Evolutionary conservation across 2,113 vertebrate species (phyloP).

Genomic region (Otus sunia): DNA sequence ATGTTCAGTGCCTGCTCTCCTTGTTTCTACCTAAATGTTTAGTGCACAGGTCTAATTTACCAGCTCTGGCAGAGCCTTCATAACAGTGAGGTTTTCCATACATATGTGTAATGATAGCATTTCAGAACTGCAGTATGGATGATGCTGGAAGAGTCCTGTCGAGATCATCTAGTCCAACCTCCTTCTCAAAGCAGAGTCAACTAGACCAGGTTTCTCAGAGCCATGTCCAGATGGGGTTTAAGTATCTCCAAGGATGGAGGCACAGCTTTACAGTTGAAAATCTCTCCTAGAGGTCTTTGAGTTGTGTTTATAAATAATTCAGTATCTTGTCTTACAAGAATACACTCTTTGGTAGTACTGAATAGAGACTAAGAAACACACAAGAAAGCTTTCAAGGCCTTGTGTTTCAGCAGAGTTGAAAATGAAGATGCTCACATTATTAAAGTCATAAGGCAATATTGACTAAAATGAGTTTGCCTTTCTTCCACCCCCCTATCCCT

Average conservation of each 20-base stretch:
- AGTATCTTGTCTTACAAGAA: background rate
- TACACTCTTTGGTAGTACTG: background rate
- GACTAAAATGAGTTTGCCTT: background rate
- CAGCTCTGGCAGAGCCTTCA: background rate
- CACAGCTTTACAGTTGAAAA: background rate
- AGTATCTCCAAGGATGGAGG: background rate
- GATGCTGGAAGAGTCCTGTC: background rate
- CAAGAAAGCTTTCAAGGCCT: background rate
- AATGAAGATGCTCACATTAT: background rate
- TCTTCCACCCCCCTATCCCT: accelerated
- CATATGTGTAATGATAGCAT: no score
- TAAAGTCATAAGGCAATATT: background rate
- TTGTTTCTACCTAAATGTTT: background rate
- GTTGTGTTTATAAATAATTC: background rate
- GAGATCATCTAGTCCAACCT: background rate
- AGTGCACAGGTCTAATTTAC: background rate
- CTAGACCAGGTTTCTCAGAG: background rate
- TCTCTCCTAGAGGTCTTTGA: background rate
- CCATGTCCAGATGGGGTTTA: background rate
- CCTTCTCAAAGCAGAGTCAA: background rate
- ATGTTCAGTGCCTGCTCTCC: background rate
- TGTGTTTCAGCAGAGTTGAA: background rate
- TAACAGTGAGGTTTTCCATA: background rate
- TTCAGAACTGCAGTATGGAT: background rate
- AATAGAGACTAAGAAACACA: background rate